phyloP scores from a whole-genome alignment of 2,797 vertebrate genomes.

The Sciaenops ocellatus region DNA sequence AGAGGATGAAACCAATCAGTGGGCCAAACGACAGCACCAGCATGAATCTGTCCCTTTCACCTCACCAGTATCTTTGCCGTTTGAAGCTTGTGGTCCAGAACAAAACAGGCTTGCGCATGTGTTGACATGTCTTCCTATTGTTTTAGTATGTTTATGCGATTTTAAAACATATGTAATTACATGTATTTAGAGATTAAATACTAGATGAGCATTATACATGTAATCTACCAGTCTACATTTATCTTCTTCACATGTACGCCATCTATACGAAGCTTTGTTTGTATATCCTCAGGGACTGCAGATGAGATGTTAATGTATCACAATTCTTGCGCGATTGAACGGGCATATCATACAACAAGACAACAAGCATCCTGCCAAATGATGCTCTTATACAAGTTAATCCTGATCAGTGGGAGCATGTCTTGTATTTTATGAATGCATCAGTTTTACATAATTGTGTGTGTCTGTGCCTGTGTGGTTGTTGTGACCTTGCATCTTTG shows the following conservation, averaged over 20 bases:
- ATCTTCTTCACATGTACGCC: background rate
- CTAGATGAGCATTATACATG: background rate
- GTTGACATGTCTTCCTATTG: background rate
- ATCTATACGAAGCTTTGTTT: background rate
- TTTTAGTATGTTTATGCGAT: no score
- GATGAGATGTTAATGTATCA: background rate
- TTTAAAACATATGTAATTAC: background rate
- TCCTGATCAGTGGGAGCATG: background rate
- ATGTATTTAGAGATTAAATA: background rate
- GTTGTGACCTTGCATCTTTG: constrained; percentile 43
- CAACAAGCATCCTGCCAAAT: constrained; percentile 9
- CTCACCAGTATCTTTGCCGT: background rate
- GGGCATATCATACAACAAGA: background rate
- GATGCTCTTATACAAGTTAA: constrained; percentile 1
- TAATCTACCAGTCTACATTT: background rate
- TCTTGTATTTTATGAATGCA: constrained; percentile 16
- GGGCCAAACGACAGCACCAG: background rate
- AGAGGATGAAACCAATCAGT: background rate
- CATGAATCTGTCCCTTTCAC: background rate
- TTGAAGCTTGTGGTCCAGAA: background rate
- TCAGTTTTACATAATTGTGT: constrained; percentile 20
- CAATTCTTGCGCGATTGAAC: background rate
- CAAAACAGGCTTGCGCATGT: background rate
- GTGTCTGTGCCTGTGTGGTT: background rate
- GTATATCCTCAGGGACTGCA: background rate